Evolutionary conservation across 2,113 vertebrate genomes (phyloP).

Genomic region (Odontesthes bonariensis): DNA sequence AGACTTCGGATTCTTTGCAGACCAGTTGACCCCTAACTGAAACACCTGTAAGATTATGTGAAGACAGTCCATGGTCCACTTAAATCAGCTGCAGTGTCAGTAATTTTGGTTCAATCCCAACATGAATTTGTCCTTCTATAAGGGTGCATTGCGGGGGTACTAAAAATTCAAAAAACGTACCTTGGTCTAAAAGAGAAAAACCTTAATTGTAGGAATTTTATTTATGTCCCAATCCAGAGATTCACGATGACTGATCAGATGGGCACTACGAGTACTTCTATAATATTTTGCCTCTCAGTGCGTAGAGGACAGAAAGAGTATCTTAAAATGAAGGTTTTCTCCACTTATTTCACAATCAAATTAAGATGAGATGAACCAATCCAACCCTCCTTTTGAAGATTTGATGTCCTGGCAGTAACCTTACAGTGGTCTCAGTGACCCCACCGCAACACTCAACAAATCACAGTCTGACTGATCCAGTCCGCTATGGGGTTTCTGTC

Average conservation of each 20-base stretch:
- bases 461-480: constrained; percentile 4
- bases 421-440: constrained; percentile 10
- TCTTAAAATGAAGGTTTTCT: not conserved
- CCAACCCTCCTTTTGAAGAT: not conserved
- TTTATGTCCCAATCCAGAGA: not conserved
- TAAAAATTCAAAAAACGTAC: too few relatives aligned
- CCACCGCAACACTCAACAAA: not conserved
- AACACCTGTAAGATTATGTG: not conserved
- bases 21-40: not conserved
- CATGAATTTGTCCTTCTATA: not conserved
- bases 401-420: constrained; percentile 21
- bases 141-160: too few relatives aligned
- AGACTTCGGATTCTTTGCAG: not conserved
- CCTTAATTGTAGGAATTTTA: too few relatives aligned
- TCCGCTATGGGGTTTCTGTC: constrained; percentile 3
- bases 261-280: not conserved
- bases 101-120: not conserved
- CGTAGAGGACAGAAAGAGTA: not conserved
- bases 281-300: not conserved
- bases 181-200: too few relatives aligned
- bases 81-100: not conserved
- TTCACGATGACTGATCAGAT: not conserved
- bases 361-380: fast-evolving
- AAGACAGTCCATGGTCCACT: not conserved
- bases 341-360: not conserved